Base-by-base conservation (phyloP, 1,140 invertebrate genomes). In the Neodiprion fabricii region DNA sequence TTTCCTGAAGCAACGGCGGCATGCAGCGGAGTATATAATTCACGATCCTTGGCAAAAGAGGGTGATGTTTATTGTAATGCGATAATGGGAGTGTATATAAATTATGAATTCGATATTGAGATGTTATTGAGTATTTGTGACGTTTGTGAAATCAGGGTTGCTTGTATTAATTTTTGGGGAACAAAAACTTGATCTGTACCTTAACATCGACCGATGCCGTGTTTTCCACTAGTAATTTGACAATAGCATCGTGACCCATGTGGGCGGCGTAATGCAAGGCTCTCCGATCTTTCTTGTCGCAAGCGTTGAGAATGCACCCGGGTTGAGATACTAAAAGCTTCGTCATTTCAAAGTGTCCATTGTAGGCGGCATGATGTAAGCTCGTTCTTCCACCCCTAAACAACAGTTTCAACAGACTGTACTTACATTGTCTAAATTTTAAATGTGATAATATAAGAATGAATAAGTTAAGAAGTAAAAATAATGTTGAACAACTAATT, bases 321-420 rank as follows among this genome's bases (percentile, higher is more conserved):
- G 79, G 61, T 73, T 89, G 85, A n/a, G 85, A 81, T 5, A 93
- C 81, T 40, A 93, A 79, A 23, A 92, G 82, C 76, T 91, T 86
- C 3, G 88, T 87, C 87, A 92, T 91, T 85, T 88, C 81, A n/a
- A 82, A 77, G 76, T 92, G 91, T 9, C 91, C 91, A 80, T 92
- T 92, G 78, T 90, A 91, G 14, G 90, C 91, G 9, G 93, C 92
- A 85, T 93, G 91, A 80, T 93, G 92, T 21, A 93, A 85, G 79
- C 90, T 89, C 14, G 92, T 93, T 67, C 91, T 85, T 17, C 92
- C 92, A 17, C 87, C 87, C 73, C 84, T 81, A 72, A 11, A 76
- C 71, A 72, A 61, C 23, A 40, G 28, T 40, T 40, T 40, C 70
- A 67, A 9, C 67, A n/a, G 7, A 74, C 40, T 72, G 28, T 40